Evolutionary conservation across 2,113 vertebrate species (phyloP).

Genomic region (Erinaceus europaeus): DNA sequence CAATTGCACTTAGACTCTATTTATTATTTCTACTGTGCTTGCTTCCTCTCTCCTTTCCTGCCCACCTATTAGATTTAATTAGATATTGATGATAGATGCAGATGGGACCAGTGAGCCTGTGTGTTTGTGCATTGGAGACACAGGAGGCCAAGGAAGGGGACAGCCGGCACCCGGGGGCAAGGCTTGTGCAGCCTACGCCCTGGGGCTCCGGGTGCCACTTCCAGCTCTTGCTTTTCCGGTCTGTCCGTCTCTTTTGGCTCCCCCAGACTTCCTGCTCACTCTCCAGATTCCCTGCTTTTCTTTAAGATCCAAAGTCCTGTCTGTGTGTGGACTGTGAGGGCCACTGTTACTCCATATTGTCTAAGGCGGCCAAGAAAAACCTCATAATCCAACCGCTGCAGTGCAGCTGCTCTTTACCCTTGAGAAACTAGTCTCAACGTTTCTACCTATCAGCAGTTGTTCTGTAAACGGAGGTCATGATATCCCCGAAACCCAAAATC

Average conservation of each 20-base stretch:
- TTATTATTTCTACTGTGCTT: constrained; percentile 34
- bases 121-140: too few relatives aligned
- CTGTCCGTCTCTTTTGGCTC: too few relatives aligned
- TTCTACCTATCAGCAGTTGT: too few relatives aligned
- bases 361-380: too few relatives aligned
- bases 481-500: too few relatives aligned
- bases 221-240: rapidly evolving
- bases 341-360: too few relatives aligned
- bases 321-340: too few relatives aligned
- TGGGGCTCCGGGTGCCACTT: not conserved
- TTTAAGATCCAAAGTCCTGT: not conserved
- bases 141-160: not conserved
- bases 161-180: rapidly evolving
- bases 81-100: constrained; percentile 42
- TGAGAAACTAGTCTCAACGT: too few relatives aligned
- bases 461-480: too few relatives aligned
- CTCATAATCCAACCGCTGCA: too few relatives aligned
- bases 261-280: rapidly evolving
- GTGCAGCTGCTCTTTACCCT: too few relatives aligned
- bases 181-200: not conserved
- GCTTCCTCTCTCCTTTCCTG: not conserved
- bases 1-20: not conserved
- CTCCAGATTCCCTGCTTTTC: not conserved
- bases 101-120: not conserved
- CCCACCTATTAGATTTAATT: constrained; percentile 31